Conservation (phyloP, 92 coral and sea anemone genomes). For the Meandrina meandrites region DNA sequence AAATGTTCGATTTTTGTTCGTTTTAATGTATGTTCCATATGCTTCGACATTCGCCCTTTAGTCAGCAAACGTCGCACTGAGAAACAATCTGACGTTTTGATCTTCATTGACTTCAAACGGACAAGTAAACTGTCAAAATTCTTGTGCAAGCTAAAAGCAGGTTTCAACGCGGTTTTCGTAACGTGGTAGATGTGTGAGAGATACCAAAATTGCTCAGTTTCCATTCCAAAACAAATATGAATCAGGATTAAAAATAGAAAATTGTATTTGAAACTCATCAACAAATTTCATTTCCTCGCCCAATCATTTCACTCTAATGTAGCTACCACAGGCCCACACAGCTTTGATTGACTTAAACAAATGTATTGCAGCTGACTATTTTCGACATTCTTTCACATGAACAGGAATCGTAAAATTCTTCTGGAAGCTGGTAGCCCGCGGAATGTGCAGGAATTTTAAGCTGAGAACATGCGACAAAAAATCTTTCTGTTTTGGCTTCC, state of each 20-base stretch:
- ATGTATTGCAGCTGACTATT: neutral
- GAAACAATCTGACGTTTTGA: neutral
- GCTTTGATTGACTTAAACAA: neutral
- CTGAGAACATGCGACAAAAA: conserved; percentile 15
- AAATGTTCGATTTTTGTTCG: neutral
- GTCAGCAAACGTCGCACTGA: neutral
- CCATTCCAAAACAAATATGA: conserved; percentile 11
- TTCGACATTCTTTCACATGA: conserved; percentile 15
- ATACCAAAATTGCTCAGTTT: neutral
- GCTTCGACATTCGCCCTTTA: neutral
- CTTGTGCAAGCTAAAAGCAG: neutral
- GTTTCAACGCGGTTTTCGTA: neutral
- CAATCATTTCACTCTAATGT: conserved; percentile 19
- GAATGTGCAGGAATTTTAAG: conserved; percentile 38
- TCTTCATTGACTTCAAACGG: neutral
- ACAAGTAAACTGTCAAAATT: neutral
- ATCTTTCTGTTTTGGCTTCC: neutral
- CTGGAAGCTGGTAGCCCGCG: neutral
- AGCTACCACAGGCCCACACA: conserved; percentile 11
- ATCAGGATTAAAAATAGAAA: conserved; percentile 34
- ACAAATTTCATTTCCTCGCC: conserved; percentile 24
- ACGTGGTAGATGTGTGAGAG: neutral
- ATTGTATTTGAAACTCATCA: conserved; percentile 15
- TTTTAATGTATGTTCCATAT: neutral
- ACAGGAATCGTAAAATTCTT: conserved; percentile 24